These are phyloP conservation scores for Invenusta paracnida DNA, from an alignment of 2,888 invertebrate species.

Conservation along the genomic window DNA sequence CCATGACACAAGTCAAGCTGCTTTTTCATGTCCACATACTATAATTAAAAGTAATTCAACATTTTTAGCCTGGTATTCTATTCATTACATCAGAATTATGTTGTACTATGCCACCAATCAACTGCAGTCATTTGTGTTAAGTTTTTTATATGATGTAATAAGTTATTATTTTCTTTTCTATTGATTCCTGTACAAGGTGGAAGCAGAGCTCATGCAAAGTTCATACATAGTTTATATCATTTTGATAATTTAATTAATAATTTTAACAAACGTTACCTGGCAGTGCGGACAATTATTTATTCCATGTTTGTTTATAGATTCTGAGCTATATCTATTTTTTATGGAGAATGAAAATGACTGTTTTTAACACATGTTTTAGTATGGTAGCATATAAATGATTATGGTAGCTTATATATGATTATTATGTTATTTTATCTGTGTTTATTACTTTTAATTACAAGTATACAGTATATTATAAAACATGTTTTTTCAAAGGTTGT, in stretches of 20 bases:
- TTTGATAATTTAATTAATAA: constrained; percentile 23
- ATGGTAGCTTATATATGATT: too few relatives aligned
- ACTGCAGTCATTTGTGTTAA: constrained; percentile 26
- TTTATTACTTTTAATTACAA: too few relatives aligned
- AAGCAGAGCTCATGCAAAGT: too few relatives aligned
- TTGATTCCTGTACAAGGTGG: too few relatives aligned
- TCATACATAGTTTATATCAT: constrained; percentile 20
- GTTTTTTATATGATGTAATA: constrained; percentile 19
- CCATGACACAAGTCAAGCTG: background rate
- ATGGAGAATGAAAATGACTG: constrained; percentile 18
- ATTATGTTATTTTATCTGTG: too few relatives aligned
- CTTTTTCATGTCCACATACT: background rate
- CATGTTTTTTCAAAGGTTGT: too few relatives aligned
- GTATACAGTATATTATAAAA: too few relatives aligned
- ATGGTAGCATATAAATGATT: too few relatives aligned
- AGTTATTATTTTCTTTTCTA: background rate
- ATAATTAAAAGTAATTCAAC: constrained; percentile 21
- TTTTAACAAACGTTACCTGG: constrained; percentile 12
- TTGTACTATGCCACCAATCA: constrained; percentile 29
- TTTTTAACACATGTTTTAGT: constrained; percentile 1
- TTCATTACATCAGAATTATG: constrained; percentile 19
- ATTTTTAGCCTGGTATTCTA: constrained; percentile 29
- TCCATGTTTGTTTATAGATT: constrained; percentile 27
- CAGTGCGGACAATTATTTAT: constrained; percentile 7
- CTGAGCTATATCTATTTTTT: constrained; percentile 26